These are phyloP conservation scores for Desmodus rotundus DNA, from an alignment of 2,113 vertebrate genomes.

Conservation along the genomic window DNA sequence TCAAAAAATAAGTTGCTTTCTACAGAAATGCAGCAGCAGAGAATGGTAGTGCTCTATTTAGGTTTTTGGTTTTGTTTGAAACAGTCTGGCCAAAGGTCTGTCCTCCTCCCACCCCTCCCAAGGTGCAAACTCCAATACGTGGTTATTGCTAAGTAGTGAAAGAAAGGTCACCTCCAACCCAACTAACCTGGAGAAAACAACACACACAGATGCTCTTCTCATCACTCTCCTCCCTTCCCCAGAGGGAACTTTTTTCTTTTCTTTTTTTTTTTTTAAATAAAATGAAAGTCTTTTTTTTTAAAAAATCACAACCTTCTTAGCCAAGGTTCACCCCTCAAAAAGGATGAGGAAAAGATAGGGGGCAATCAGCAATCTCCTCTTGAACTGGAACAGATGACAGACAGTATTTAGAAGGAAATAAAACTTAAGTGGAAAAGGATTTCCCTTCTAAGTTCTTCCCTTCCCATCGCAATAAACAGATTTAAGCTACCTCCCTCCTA, in stretches of 20 bases:
- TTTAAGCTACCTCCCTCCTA: not conserved
- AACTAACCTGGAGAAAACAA: slow-evolving; percentile 30
- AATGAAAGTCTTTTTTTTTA: slow-evolving; percentile 34
- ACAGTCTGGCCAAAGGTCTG: slow-evolving; percentile 50
- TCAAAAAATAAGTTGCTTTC: slow-evolving; percentile 58
- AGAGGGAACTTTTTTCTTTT: not conserved
- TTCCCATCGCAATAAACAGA: not conserved
- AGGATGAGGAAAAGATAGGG: slow-evolving; percentile 20
- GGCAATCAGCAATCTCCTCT: not conserved
- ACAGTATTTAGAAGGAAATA: slow-evolving; percentile 14
- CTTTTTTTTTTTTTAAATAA: slow-evolving; percentile 19
- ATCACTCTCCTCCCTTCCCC: not conserved
- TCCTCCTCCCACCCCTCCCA: not conserved
- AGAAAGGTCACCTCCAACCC: not conserved
- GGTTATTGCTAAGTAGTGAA: slow-evolving; percentile 66
- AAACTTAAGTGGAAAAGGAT: slow-evolving; percentile 19
- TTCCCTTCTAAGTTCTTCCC: slow-evolving; percentile 13
- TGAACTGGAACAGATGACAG: not conserved
- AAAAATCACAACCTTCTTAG: slow-evolving; percentile 21
- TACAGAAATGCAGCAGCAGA: slow-evolving; percentile 65
- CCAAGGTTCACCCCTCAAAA: slow-evolving; percentile 42
- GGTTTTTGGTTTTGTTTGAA: slow-evolving; percentile 69
- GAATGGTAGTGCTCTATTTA: slow-evolving; percentile 40
- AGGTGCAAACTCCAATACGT: not conserved
- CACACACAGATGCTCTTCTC: not conserved